Base-by-base conservation (phyloP, 2,797 vertebrate species). In the Acipenser oxyrinchus region DNA sequence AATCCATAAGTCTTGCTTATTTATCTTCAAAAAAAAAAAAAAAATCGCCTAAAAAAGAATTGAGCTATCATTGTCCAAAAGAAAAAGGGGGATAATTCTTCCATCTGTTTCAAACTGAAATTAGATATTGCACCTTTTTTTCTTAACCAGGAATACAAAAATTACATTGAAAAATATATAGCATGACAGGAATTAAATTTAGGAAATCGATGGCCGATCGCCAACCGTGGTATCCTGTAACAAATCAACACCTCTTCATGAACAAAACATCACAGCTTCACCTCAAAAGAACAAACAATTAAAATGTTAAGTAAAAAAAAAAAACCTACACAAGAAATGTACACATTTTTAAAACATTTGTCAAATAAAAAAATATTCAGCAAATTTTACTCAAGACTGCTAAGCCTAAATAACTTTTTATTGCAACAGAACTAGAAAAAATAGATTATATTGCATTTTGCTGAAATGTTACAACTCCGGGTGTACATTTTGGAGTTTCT, bases 401-500 rank as follows among this genome's bases (percentile, higher is more conserved):
- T 92, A 96, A 97, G 94, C 94, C 86, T 84, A 77, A 79, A 82
- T 86, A 79, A 85, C 82, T 84, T 88, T 91, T 91, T 92, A 90
- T 90, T 88, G 85, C 81, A 88, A 96, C 90, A 92, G 79, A 92
- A 93, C 90, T 91, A 89, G 84, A 85, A 89, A 89, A 87, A 88
- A 87, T 87, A 89, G 86, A 80, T 83, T 86, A 89, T 90, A 91
- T 88, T 89, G 87, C 89, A 80, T 84, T 83, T 74, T 81, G 88
- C 87, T 95, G 93, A 94, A 95, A 94, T 90, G 93, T 93, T 92
- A 89, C 90, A 88, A 92, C 86, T 88, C 88, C 77, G 86, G 89
- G 92, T 4, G 86, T 87, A 83, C 79, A 13, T 86, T 89, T 90
- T 87, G 92, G 89, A 84, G 81, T 73, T 82, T 76, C 78, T 88